These are phyloP conservation scores for Decapterus maruadsi DNA, from an alignment of 2,797 vertebrate genomes.

Conservation along the genomic window DNA sequence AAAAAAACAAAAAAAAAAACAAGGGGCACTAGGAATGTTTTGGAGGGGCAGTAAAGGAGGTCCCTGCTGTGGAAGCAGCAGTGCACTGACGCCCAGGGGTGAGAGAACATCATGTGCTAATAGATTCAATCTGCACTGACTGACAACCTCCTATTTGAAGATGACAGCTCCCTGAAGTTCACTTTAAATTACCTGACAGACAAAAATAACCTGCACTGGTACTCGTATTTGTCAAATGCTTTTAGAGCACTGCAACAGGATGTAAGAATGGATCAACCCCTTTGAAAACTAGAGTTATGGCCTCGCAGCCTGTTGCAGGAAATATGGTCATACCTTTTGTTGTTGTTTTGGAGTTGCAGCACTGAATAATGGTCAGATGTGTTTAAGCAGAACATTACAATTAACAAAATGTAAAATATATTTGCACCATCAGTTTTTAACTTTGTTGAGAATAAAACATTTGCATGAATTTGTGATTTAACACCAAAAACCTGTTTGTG, in stretches of 20 bases:
- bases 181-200: conserved; percentile 33
- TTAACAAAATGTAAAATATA: not conserved
- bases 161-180: conserved; percentile 42
- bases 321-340: not conserved
- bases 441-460: not conserved
- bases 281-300: not conserved
- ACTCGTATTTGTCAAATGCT: conserved; percentile 1
- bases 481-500: too few species aligned
- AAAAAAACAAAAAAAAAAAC: conserved; percentile 46
- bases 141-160: conserved; percentile 45
- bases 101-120: conserved; percentile 60
- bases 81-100: conserved; percentile 59
- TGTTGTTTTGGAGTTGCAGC: not conserved
- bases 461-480: not conserved
- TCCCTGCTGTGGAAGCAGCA: conserved; percentile 76
- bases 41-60: conserved; percentile 71
- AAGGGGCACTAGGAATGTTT: conserved; percentile 58
- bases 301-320: not conserved
- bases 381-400: not conserved
- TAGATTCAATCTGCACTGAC: conserved; percentile 72
- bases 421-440: too few species aligned
- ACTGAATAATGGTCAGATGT: not conserved
- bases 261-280: not conserved
- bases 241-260: conserved; percentile 1
- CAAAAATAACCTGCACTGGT: conserved; percentile 10